Evolutionary conservation across 2,888 invertebrate genomes (phyloP).

Genomic region (Lasioglossum pauxillum): DNA sequence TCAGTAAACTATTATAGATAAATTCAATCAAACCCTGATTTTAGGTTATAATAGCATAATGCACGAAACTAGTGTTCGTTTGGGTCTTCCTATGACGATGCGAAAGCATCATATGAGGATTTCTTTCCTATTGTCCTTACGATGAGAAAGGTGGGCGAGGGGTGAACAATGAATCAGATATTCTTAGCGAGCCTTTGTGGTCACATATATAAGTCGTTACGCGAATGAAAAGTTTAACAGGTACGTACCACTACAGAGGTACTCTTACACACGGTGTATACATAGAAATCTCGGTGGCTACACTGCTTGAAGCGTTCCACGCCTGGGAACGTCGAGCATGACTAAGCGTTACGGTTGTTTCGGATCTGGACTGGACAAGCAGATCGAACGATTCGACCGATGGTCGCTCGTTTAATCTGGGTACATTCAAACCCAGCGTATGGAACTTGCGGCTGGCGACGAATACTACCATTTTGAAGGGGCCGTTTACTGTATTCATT

Average conservation of each 20-base stretch:
- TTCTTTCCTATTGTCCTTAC: constrained; percentile 6
- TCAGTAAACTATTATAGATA: too few species aligned
- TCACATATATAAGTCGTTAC: constrained; percentile 28
- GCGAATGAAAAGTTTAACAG: constrained; percentile 33
- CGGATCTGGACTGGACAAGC: constrained; percentile 68
- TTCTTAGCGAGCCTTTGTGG: constrained; percentile 19
- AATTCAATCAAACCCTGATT: neutral
- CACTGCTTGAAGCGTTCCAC: constrained; percentile 62
- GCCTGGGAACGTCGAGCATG: constrained; percentile 76
- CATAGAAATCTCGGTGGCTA: constrained; percentile 49
- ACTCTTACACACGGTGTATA: constrained; percentile 27
- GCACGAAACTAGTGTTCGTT: neutral
- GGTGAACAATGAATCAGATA: neutral
- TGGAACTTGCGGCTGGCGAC: constrained; percentile 43
- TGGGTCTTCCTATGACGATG: neutral
- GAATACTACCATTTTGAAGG: constrained; percentile 44
- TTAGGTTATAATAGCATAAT: neutral
- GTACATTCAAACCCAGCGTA: constrained; percentile 56
- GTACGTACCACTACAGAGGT: constrained; percentile 13
- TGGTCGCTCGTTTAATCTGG: constrained; percentile 66
- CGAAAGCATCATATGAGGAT: neutral
- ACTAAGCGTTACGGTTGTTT: constrained; percentile 73
- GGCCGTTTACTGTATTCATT: constrained; percentile 38
- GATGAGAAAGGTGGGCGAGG: neutral
- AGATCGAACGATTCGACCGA: constrained; percentile 68